Percentiles rank a stretch among this genome's conserved stretches.
These are phyloP conservation scores for Hirtodrosophila cameraria DNA, from an alignment of 2,888 invertebrate genomes.

Conservation along the genomic window DNA sequence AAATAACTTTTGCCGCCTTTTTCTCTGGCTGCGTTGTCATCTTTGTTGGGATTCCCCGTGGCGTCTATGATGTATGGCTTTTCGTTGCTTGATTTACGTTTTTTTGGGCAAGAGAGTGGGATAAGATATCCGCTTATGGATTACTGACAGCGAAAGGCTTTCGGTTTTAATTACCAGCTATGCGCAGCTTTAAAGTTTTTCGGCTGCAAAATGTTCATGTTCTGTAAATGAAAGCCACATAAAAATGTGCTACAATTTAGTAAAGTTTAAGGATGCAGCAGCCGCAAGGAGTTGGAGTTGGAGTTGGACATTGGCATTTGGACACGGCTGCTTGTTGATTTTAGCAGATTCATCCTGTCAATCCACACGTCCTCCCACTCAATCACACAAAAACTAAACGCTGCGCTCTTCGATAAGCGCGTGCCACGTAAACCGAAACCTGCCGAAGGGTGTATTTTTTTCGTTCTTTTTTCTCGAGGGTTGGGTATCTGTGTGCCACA, in stretches of 20 bases:
- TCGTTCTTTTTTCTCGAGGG: conserved; percentile 18
- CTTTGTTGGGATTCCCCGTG: conserved; percentile 73
- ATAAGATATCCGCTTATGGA: conserved; percentile 27
- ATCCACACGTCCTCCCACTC: conserved; percentile 81
- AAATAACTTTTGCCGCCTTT: conserved; percentile 69
- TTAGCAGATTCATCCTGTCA: conserved; percentile 81
- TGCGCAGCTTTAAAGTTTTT: conserved; percentile 35
- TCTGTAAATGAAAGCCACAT: neutral
- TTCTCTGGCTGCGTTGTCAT: conserved; percentile 53
- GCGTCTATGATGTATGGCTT: conserved; percentile 74
- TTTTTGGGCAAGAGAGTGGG: neutral
- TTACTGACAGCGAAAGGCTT: conserved; percentile 56
- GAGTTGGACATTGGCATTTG: conserved; percentile 11
- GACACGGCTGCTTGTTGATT: conserved; percentile 69
- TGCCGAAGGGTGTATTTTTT: conserved; percentile 22
- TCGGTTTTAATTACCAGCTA: conserved; percentile 63
- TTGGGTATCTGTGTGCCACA: conserved; percentile 36
- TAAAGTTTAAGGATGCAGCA: conserved; percentile 3
- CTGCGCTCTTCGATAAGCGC: conserved; percentile 72
- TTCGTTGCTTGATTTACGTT: conserved; percentile 54
- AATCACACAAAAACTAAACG: conserved; percentile 77
- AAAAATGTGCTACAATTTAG: conserved; percentile 6
- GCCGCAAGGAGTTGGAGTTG: neutral
- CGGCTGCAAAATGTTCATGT: neutral
- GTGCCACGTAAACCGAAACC: conserved; percentile 57